These are phyloP conservation scores for Amia ocellicauda DNA, from an alignment of 2,113 vertebrate species.

Conservation along the genomic window DNA sequence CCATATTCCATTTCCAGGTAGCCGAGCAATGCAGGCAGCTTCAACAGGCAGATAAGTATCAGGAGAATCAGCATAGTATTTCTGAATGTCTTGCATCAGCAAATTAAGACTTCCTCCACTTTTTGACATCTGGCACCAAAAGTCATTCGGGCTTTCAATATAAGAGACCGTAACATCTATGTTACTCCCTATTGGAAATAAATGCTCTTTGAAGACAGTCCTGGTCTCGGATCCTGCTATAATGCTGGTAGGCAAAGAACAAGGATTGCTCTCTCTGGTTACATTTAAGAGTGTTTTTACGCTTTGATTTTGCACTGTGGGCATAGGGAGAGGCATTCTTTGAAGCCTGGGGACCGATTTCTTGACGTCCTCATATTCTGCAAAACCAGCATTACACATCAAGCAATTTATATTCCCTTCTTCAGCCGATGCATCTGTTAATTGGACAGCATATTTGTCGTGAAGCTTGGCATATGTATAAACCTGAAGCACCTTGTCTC, in stretches of 20 bases:
- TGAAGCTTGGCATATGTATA: conserved; percentile 53
- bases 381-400: conserved; percentile 62
- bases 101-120: conserved; percentile 54
- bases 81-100: conserved; percentile 80
- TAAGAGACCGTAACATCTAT: conserved; percentile 75
- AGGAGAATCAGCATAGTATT: conserved; percentile 61
- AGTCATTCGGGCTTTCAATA: conserved; percentile 75
- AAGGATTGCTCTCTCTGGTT: conserved; percentile 1
- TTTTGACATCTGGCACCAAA: conserved; percentile 85
- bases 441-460: conserved; percentile 64
- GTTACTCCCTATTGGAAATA: conserved; percentile 77
- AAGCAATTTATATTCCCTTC: conserved; percentile 72
- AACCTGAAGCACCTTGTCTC: conserved; percentile 69
- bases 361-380: conserved; percentile 53
- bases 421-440: conserved; percentile 62
- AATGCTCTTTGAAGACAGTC: conserved; percentile 51
- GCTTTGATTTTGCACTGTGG: conserved; percentile 12
- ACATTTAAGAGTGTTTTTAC: not conserved
- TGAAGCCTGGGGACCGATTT: conserved; percentile 12
- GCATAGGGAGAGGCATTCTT: not conserved
- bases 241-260: conserved; percentile 7
- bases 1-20: conserved; percentile 72
- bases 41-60: conserved; percentile 51
- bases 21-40: conserved; percentile 73
- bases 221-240: conserved; percentile 17